Conservation (phyloP, 92 coral and sea anemone genomes). For the Heteractis magnifica region DNA sequence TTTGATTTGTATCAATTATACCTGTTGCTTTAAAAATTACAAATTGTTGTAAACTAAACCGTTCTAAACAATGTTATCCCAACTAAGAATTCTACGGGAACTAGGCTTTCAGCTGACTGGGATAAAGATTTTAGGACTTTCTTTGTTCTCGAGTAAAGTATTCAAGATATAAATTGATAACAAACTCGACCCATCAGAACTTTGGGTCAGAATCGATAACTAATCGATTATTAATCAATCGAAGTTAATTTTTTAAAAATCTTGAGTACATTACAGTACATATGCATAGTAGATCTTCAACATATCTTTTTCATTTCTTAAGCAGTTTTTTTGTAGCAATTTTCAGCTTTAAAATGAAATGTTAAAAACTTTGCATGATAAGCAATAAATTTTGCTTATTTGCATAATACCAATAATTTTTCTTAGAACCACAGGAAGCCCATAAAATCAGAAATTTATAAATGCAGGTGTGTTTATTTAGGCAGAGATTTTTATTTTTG, state of each 20-base stretch:
- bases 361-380: background rate
- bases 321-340: background rate
- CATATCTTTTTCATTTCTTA: no score
- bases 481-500: background rate
- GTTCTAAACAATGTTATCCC: background rate
- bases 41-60: background rate
- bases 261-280: background rate
- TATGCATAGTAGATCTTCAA: background rate
- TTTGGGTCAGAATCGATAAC: conserved; percentile 12
- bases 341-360: background rate
- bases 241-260: background rate
- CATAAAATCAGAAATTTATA: background rate
- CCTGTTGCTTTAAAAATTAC: conserved; percentile 1
- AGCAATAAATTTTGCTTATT: background rate
- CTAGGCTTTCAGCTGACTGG: background rate
- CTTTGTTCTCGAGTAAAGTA: background rate
- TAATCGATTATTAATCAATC: conserved; percentile 19
- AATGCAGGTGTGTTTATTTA: background rate
- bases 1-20: background rate
- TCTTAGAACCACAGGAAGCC: background rate
- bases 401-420: background rate
- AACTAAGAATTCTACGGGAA: background rate
- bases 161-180: background rate
- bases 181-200: background rate
- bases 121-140: background rate